Percentiles rank a stretch among this genome's conserved stretches.
phyloP scores from a whole-genome alignment of 1,140 invertebrate genomes.

The Pararge aegeria region DNA sequence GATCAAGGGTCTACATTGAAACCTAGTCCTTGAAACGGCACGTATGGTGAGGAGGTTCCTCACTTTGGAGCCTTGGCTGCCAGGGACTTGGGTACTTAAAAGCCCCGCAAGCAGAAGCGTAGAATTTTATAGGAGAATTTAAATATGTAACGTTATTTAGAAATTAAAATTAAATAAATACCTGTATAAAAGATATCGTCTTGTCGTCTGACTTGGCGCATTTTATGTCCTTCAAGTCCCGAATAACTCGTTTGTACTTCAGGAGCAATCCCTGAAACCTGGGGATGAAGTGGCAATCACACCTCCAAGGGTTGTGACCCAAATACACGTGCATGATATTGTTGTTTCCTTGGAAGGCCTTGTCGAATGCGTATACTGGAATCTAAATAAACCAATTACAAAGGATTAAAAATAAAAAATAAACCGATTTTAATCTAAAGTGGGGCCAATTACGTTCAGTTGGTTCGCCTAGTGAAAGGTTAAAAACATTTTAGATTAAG shows the following conservation, averaged over 20 bases:
- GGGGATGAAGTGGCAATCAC: constrained; percentile 89
- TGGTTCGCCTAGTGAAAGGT: too few relatives aligned
- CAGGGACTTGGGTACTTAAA: too few relatives aligned
- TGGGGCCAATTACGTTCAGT: too few relatives aligned
- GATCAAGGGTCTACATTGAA: too few relatives aligned
- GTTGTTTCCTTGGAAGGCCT: constrained; percentile 85
- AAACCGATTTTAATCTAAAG: too few relatives aligned
- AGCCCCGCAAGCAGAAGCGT: too few relatives aligned
- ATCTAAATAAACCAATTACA: constrained; percentile 77
- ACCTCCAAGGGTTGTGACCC: constrained; percentile 89
- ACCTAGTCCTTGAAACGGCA: too few relatives aligned
- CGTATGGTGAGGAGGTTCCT: too few relatives aligned
- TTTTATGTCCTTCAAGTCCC: constrained; percentile 84
- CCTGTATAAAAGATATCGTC: constrained; percentile 82
- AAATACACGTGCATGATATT: constrained; percentile 85
- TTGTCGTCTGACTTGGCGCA: constrained; percentile 81
- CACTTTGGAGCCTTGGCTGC: too few relatives aligned
- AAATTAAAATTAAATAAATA: constrained; percentile 40
- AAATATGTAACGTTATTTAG: too few relatives aligned
- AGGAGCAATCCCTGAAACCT: constrained; percentile 86
- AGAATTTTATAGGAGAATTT: too few relatives aligned
- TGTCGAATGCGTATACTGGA: constrained; percentile 88
- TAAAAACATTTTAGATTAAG: too few relatives aligned
- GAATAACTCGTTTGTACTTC: constrained; percentile 85
- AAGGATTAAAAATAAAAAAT: neutral